Evolutionary conservation across 2,888 invertebrate genomes (phyloP).

Genomic region (Zhuqinia jingwanae): DNA sequence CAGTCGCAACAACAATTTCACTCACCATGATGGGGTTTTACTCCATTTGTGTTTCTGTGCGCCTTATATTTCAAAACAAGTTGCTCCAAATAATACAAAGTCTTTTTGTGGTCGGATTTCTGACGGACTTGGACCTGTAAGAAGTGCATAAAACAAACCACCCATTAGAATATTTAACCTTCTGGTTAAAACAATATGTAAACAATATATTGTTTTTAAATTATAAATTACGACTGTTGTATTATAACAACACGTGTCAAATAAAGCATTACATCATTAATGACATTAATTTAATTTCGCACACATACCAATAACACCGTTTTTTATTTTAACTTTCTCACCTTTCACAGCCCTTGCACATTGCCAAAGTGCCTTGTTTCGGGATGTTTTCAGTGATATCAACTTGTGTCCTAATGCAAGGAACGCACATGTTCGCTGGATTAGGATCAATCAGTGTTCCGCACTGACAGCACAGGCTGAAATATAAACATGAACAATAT

Average conservation of each 20-base stretch:
- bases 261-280: no score
- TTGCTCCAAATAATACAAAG: conserved; percentile 98
- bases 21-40: conserved; percentile 90
- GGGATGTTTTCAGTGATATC: conserved; percentile 98
- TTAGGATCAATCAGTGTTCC: conserved; percentile 96
- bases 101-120: conserved; percentile 95
- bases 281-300: no score
- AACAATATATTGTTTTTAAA: no score
- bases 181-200: no score
- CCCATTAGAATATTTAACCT: no score
- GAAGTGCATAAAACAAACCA: no score
- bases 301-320: no score
- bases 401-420: conserved; percentile 93
- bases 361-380: conserved; percentile 94
- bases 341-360: conserved; percentile 97
- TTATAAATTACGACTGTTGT: no score
- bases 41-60: conserved; percentile 93
- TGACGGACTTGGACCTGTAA: conserved; percentile 93
- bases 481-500: no score
- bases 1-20: no score
- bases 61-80: conserved; percentile 97
- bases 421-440: conserved; percentile 98
- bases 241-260: no score
- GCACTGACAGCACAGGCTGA: conserved; percentile 96
- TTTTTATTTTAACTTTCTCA: no score